Percentiles rank a stretch among this genome's conserved stretches.
These are phyloP conservation scores for Pristionchus arcanus DNA, from an alignment of 2,888 invertebrate genomes.

Conservation along the genomic window DNA sequence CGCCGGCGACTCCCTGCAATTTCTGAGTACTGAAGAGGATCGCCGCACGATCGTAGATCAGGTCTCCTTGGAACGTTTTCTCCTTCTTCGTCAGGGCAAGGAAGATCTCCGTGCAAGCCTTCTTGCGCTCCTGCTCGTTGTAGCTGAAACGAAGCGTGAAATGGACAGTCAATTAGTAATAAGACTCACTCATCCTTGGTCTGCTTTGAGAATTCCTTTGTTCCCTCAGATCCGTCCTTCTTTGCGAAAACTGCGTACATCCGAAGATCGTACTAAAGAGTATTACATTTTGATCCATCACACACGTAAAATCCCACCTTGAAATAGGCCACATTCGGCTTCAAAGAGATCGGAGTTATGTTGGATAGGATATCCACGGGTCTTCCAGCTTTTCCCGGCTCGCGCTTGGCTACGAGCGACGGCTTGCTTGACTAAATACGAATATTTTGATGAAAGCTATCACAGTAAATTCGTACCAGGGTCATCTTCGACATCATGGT, in stretches of 20 bases:
- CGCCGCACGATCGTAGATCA: constrained; percentile 45
- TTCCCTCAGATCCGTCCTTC: constrained; percentile 19
- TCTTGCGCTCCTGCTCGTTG: constrained; percentile 52
- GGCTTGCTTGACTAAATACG: neutral
- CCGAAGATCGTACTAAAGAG: constrained; percentile 40
- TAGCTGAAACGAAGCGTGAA: neutral
- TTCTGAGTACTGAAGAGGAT: constrained; percentile 27
- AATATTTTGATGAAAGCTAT: neutral
- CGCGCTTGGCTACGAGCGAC: neutral
- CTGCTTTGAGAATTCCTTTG: constrained; percentile 50
- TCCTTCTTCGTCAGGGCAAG: neutral
- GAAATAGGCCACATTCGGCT: constrained; percentile 3
- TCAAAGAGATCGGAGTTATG: neutral
- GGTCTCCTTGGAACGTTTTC: neutral
- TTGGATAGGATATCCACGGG: constrained; percentile 1
- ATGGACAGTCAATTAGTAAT: neutral
- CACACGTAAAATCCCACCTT: neutral
- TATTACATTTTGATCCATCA: neutral
- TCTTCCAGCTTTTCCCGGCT: neutral
- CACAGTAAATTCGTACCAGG: neutral
- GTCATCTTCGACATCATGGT: neutral
- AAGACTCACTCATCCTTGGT: constrained; percentile 52
- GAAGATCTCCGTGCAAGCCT: constrained; percentile 49
- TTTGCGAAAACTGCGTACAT: constrained; percentile 25
- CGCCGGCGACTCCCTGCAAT: neutral